Evolutionary conservation across 92 coral and sea anemone species (phyloP).

Genomic region (Metridium senile): DNA sequence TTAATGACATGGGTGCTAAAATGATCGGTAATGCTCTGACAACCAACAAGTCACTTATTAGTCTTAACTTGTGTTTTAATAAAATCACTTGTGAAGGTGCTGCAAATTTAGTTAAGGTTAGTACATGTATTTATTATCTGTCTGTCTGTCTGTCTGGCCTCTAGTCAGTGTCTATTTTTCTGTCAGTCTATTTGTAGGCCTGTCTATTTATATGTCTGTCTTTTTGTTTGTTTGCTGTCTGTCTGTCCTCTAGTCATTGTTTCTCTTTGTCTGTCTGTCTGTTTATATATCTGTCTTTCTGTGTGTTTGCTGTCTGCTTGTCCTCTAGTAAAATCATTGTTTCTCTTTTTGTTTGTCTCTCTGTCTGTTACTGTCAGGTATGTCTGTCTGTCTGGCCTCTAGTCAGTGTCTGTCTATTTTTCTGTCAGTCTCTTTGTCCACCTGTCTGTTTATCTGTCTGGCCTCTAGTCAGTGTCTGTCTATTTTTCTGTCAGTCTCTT

Average conservation of each 20-base stretch:
- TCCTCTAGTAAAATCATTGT: too few relatives aligned
- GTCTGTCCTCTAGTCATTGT: too few relatives aligned
- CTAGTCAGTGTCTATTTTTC: background rate
- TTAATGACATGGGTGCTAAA: slow-evolving; percentile 94
- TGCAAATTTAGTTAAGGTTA: slow-evolving; percentile 77
- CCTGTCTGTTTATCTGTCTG: background rate
- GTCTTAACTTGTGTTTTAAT: slow-evolving; percentile 89
- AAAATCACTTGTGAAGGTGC: slow-evolving; percentile 95
- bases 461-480: too few relatives aligned
- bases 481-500: background rate
- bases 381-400: background rate
- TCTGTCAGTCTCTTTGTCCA: background rate
- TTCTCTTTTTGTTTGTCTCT: too few relatives aligned
- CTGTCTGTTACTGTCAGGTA: too few relatives aligned
- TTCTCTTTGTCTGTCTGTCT: too few relatives aligned
- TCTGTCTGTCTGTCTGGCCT: background rate
- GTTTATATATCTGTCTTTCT: too few relatives aligned
- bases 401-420: background rate
- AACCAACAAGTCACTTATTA: slow-evolving; percentile 75
- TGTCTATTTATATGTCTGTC: background rate
- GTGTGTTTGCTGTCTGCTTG: too few relatives aligned
- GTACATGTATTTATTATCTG: background rate
- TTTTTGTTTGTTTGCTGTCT: too few relatives aligned
- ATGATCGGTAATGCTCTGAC: slow-evolving; percentile 88
- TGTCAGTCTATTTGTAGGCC: background rate